phyloP scores from a whole-genome alignment of 2,113 vertebrate genomes.

The Pelusios castaneus region DNA sequence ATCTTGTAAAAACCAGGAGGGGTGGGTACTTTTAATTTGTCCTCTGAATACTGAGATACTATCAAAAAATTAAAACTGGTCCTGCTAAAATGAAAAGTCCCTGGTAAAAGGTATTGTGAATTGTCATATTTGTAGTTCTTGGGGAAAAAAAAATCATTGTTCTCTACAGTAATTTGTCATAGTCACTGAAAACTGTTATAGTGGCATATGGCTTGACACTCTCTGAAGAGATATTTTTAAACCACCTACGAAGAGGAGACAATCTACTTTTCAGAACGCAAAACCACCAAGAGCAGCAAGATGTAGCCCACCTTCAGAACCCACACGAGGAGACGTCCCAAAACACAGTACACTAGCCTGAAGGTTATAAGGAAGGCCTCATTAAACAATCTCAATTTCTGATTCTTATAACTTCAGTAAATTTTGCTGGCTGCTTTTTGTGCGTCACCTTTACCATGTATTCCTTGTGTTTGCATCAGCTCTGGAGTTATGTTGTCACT shows the following conservation, averaged over 20 bases:
- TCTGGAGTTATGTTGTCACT: no score
- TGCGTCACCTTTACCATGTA: no score
- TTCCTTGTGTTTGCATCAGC: no score
- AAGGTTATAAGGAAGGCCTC: not conserved
- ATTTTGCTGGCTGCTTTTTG: no score
- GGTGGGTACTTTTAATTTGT: conserved; percentile 28
- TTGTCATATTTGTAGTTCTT: conserved; percentile 22
- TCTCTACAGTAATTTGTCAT: conserved; percentile 61
- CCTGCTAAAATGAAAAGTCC: not conserved
- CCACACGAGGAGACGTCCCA: not conserved
- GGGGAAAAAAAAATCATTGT: conserved; percentile 36
- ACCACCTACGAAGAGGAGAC: conserved; percentile 33
- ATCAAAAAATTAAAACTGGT: conserved; percentile 27
- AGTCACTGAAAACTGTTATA: conserved; percentile 49
- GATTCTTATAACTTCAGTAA: not conserved
- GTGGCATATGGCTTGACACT: conserved; percentile 25
- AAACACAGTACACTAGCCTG: no score
- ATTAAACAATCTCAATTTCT: conserved; percentile 38
- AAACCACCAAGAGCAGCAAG: conserved; percentile 5
- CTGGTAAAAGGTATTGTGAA: conserved; percentile 29
- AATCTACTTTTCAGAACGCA: not conserved
- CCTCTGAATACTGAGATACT: conserved; percentile 18
- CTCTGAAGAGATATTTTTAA: conserved; percentile 59
- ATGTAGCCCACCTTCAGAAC: not conserved
- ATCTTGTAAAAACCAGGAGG: not conserved